A percentile compares a stretch with the other conserved stretches of the same genome.
Conservation (phyloP, 2,797 vertebrate species). For the Sebastes hubbsi region DNA sequence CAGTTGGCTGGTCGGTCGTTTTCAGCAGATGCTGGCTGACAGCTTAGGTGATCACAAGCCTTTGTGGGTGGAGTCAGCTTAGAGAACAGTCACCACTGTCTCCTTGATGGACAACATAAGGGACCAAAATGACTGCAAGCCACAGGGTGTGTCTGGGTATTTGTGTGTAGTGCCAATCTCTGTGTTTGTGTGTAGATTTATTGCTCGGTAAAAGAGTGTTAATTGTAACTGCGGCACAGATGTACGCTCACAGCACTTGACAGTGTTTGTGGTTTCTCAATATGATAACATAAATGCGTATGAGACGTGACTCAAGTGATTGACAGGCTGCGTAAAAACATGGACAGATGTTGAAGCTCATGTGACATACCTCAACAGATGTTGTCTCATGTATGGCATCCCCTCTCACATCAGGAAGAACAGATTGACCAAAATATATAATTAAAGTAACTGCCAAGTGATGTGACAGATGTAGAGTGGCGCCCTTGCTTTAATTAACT, state of each 20-base stretch:
- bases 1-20: slow-evolving; percentile 77
- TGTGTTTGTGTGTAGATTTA: slow-evolving; percentile 32
- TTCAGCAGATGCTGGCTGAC: slow-evolving; percentile 83
- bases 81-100: slow-evolving; percentile 78
- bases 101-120: slow-evolving; percentile 83
- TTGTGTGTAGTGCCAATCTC: slow-evolving; percentile 69
- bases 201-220: slow-evolving; percentile 34
- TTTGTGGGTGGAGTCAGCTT: slow-evolving; percentile 80
- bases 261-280: slow-evolving; percentile 54
- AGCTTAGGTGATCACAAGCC: slow-evolving; percentile 79
- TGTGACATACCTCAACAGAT: slow-evolving; percentile 83
- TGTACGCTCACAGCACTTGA: slow-evolving; percentile 61
- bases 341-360: slow-evolving; percentile 80
- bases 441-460: slow-evolving; percentile 76
- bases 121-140: slow-evolving; percentile 81
- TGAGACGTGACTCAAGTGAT: slow-evolving; percentile 66
- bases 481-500: slow-evolving; percentile 76
- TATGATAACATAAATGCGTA: slow-evolving; percentile 57
- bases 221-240: slow-evolving; percentile 63
- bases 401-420: slow-evolving; percentile 82
- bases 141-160: slow-evolving; percentile 71
- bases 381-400: slow-evolving; percentile 78
- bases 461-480: slow-evolving; percentile 82
- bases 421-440: slow-evolving; percentile 88
- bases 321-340: slow-evolving; percentile 78